Evolutionary conservation across 2,888 invertebrate genomes (phyloP).

Genomic region (Drosophila cognata): DNA sequence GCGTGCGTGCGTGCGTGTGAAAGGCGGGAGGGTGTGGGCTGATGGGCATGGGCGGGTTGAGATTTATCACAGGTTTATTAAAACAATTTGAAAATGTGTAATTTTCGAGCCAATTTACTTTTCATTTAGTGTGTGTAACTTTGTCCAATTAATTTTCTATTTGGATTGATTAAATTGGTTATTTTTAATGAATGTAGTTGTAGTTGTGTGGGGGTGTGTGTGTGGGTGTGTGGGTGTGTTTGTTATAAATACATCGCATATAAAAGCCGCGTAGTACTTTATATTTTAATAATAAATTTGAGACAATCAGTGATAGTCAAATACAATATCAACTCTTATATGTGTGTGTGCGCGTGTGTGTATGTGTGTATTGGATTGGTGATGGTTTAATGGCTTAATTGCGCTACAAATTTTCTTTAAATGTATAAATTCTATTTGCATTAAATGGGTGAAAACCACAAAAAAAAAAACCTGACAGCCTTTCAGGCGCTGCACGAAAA

Average conservation of each 20-base stretch:
- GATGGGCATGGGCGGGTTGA: constrained; percentile 32
- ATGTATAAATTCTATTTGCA: constrained; percentile 47
- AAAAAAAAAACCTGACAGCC: constrained; percentile 38
- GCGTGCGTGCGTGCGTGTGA: constrained; percentile 9
- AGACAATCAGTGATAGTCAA: constrained; percentile 58
- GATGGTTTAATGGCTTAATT: constrained; percentile 25
- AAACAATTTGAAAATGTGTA: constrained; percentile 17
- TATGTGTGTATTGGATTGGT: constrained; percentile 1
- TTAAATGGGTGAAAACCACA: constrained; percentile 19
- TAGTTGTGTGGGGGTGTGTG: neutral
- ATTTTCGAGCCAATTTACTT: constrained; percentile 18
- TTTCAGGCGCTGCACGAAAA: constrained; percentile 43
- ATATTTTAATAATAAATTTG: constrained; percentile 55
- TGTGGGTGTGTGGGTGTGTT: constrained; percentile 13
- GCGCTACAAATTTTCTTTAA: constrained; percentile 18
- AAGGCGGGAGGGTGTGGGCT: neutral
- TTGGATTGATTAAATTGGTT: constrained; percentile 5
- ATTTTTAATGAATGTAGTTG: neutral
- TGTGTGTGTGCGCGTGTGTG: constrained; percentile 4
- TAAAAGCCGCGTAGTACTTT: constrained; percentile 41
- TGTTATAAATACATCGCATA: constrained; percentile 43
- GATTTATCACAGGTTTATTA: constrained; percentile 66
- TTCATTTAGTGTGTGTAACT: constrained; percentile 8
- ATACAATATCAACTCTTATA: constrained; percentile 46
- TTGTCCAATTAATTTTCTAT: constrained; percentile 11